Conservation (phyloP, 2,888 invertebrate species). For the Anagyrus pseudococci region DNA sequence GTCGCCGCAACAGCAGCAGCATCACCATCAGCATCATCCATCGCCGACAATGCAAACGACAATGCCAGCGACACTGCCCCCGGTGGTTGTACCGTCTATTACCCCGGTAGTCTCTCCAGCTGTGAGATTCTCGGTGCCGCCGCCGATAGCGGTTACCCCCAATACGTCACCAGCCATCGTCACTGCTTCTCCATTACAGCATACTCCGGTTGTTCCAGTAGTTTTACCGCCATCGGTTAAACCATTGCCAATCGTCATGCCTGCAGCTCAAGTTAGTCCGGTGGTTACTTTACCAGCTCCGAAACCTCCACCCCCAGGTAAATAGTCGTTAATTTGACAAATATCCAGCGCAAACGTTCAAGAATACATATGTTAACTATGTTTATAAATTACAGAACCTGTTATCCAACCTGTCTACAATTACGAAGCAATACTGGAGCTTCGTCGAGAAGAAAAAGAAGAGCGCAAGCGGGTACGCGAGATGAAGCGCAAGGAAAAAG, state of each 20-base stretch:
- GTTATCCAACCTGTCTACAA: conserved; percentile 55
- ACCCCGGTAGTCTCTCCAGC: background rate
- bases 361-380: conserved; percentile 6
- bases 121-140: background rate
- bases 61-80: background rate
- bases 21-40: background rate
- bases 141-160: conserved; percentile 38
- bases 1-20: conserved; percentile 12
- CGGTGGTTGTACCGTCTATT: conserved; percentile 17
- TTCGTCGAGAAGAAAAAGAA: conserved; percentile 54
- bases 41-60: background rate
- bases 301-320: conserved; percentile 46
- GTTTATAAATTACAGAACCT: conserved; percentile 39
- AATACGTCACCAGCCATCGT: conserved; percentile 20
- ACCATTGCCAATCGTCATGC: background rate
- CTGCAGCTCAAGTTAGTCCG: conserved; percentile 11
- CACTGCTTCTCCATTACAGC: conserved; percentile 1
- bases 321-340: background rate
- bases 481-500: conserved; percentile 53
- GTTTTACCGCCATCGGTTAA: background rate
- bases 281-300: conserved; percentile 26
- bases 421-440: conserved; percentile 58
- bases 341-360: background rate
- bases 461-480: conserved; percentile 55
- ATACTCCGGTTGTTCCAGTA: conserved; percentile 1